A percentile compares a stretch with the other conserved stretches of the same genome.
Evolutionary conservation across 2,888 invertebrate genomes (phyloP).

Genomic region (Nemoura dubitans): DNA sequence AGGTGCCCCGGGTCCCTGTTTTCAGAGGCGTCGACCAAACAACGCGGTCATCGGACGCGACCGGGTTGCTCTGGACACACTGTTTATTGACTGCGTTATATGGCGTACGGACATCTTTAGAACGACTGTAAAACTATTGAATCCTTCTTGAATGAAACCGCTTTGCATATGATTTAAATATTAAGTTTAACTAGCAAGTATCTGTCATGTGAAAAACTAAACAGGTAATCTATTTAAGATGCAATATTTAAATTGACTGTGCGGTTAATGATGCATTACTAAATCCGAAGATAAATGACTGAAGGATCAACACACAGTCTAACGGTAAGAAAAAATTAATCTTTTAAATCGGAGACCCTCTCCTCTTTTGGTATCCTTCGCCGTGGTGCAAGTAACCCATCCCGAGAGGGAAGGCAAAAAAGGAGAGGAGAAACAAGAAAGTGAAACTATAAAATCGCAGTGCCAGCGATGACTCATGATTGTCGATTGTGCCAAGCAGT

Average conservation of each 20-base stretch:
- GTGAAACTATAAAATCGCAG: background rate
- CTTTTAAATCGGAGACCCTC: background rate
- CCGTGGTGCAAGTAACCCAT: background rate
- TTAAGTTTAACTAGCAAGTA: background rate
- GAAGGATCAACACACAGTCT: background rate
- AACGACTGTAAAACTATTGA: background rate
- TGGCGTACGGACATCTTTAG: background rate
- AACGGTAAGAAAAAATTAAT: background rate
- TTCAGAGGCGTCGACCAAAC: background rate
- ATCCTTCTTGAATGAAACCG: background rate
- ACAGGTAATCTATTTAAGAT: background rate
- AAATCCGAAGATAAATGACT: background rate
- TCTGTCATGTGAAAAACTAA: background rate
- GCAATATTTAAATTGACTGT: background rate
- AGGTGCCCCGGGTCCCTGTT: background rate
- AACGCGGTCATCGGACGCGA: too few species aligned
- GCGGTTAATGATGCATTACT: background rate
- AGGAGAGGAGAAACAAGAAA: background rate
- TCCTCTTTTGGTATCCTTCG: background rate
- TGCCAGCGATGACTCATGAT: background rate
- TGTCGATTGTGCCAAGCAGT: background rate
- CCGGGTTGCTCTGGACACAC: background rate
- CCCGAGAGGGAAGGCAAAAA: background rate
- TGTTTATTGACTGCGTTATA: background rate
- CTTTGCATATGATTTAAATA: constrained; percentile 12